These are phyloP conservation scores for Micronisus gabar DNA, from an alignment of 2,113 vertebrate genomes.

Conservation along the genomic window DNA sequence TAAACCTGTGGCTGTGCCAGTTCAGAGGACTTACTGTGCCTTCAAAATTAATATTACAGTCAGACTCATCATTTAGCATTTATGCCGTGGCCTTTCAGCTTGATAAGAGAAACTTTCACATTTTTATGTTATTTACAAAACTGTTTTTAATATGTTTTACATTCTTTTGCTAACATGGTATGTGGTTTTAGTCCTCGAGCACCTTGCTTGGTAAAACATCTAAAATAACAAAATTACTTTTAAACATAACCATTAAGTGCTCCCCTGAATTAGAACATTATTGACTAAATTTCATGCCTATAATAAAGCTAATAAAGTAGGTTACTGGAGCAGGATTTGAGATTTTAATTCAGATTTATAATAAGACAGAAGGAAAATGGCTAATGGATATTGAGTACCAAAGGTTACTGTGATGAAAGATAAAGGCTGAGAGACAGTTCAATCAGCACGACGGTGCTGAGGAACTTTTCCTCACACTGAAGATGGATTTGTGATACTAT, in stretches of 20 bases:
- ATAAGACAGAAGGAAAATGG: background rate
- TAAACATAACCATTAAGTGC: background rate
- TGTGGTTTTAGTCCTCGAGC: background rate
- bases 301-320: background rate
- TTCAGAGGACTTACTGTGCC: background rate
- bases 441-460: accelerated
- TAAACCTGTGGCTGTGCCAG: background rate
- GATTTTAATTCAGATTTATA: background rate
- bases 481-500: background rate
- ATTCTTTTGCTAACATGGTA: background rate
- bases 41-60: background rate
- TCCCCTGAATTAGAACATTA: background rate
- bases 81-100: accelerated
- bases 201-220: background rate
- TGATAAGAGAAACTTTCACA: background rate
- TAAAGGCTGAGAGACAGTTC: background rate
- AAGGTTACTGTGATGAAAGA: background rate
- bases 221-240: background rate
- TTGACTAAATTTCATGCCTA: background rate
- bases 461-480: background rate
- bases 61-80: background rate
- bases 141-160: background rate
- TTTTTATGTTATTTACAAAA: background rate
- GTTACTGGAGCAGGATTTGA: background rate
- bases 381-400: background rate